A percentile compares a stretch with the other conserved stretches of the same genome.
Conservation (phyloP, 2,888 invertebrate species). For the Cryptocheilus praepositus region DNA sequence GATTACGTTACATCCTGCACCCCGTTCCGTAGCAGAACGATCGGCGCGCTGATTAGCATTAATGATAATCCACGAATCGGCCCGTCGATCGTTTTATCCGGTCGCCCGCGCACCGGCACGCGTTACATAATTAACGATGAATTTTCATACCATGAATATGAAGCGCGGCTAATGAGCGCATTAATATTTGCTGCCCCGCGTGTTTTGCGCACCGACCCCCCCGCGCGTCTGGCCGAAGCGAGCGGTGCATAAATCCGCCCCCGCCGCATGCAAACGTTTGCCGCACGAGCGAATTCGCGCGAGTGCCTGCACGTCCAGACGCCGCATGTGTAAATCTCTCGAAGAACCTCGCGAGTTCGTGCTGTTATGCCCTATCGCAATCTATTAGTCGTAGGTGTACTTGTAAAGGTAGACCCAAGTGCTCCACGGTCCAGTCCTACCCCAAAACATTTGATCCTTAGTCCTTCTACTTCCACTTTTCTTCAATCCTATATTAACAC, state of each 20-base stretch:
- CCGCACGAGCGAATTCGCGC: too few relatives aligned
- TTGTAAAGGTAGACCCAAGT: too few relatives aligned
- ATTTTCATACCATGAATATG: conserved; percentile 66
- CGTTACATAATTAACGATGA: conserved; percentile 63
- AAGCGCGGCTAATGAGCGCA: conserved; percentile 63
- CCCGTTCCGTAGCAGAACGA: background rate
- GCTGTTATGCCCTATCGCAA: too few relatives aligned
- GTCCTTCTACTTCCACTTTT: too few relatives aligned
- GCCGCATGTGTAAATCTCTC: too few relatives aligned
- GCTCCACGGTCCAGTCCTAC: too few relatives aligned
- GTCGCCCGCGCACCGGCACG: conserved; percentile 25
- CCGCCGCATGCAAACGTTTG: conserved; percentile 8
- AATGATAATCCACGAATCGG: conserved; percentile 41
- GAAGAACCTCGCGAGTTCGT: too few relatives aligned
- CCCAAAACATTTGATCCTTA: too few relatives aligned
- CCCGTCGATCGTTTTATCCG: conserved; percentile 33
- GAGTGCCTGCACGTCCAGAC: too few relatives aligned
- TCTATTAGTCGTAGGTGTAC: too few relatives aligned
- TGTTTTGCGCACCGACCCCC: conserved; percentile 22
- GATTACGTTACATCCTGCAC: too few relatives aligned
- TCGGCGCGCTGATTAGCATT: conserved; percentile 36
- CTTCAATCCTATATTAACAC: too few relatives aligned
- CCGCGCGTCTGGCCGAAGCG: conserved; percentile 1
- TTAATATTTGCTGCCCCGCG: conserved; percentile 58
- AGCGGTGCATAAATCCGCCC: conserved; percentile 14